phyloP scores from a whole-genome alignment of 2,113 vertebrate species.

The Aegypius monachus region DNA sequence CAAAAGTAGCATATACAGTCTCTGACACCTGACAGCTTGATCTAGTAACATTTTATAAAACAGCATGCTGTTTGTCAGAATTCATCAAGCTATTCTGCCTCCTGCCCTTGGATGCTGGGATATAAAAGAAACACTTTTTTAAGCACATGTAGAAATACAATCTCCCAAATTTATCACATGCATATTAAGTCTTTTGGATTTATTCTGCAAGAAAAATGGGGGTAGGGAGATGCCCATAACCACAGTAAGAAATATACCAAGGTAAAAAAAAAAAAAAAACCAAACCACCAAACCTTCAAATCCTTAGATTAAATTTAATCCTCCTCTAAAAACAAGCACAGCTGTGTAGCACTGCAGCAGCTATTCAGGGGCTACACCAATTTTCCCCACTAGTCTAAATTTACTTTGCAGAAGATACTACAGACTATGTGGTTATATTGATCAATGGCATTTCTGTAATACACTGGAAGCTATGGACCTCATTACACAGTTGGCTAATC shows the following conservation, averaged over 20 bases:
- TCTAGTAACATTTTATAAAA: neutral
- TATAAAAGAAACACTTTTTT: neutral
- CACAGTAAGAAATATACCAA: neutral
- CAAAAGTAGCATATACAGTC: neutral
- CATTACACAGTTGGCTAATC: neutral
- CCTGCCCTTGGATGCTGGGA: neutral
- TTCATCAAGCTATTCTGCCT: neutral
- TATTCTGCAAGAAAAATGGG: neutral
- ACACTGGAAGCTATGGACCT: neutral
- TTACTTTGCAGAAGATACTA: neutral
- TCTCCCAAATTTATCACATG: neutral
- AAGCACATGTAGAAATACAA: neutral
- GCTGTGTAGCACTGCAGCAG: neutral
- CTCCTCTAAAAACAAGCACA: neutral
- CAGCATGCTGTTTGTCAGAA: neutral
- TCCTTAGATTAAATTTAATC: neutral
- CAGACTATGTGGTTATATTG: neutral
- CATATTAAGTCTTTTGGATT: neutral
- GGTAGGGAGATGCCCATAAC: neutral
- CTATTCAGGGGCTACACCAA: neutral
- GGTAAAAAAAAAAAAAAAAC: neutral
- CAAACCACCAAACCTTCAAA: neutral
- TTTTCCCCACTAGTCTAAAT: neutral
- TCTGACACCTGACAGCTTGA: neutral
- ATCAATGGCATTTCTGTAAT: neutral